Evolutionary conservation across 2,888 invertebrate genomes (phyloP).

Genomic region (Isoperla grammatica): DNA sequence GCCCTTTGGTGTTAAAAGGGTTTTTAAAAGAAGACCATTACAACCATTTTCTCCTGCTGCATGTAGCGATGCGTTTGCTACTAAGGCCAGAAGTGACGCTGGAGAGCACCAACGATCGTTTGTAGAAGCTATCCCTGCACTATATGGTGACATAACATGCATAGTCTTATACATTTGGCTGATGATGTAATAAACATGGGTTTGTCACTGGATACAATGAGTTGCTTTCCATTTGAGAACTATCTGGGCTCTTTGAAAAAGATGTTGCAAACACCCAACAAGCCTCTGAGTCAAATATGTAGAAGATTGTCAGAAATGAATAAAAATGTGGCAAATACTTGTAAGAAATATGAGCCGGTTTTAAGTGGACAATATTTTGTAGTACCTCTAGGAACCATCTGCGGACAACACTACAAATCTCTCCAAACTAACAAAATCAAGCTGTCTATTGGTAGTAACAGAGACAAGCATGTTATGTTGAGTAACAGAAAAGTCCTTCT

Average conservation of each 20-base stretch:
- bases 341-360: no score
- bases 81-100: no score
- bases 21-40: not conserved
- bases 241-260: not conserved
- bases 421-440: no score
- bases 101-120: not conserved
- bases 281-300: not conserved
- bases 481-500: no score
- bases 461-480: no score
- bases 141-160: slow-evolving; percentile 1
- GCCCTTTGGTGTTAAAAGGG: not conserved
- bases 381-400: no score
- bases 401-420: no score
- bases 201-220: not conserved
- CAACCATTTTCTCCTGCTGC: not conserved
- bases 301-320: not conserved
- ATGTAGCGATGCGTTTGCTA: not conserved
- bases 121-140: not conserved
- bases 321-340: no score
- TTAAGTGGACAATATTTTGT: no score
- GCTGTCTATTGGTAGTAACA: no score
- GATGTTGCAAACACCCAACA: not conserved
- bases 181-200: not conserved
- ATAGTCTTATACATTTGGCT: not conserved
- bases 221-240: slow-evolving; percentile 2